Conservation (phyloP, 2,888 invertebrate genomes). For the Rotaria magnacalcarata region DNA sequence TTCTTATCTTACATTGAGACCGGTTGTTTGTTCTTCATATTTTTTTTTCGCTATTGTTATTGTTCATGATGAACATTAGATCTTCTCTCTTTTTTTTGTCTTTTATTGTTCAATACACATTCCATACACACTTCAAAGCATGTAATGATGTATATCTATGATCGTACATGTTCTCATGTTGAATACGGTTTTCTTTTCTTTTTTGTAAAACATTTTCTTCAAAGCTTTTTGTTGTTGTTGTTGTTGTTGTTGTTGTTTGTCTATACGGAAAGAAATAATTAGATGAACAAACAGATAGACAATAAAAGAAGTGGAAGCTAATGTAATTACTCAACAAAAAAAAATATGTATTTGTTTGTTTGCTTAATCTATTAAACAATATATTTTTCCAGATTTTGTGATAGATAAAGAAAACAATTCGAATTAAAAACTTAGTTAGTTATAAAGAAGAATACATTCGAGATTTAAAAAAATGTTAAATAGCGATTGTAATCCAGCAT, state of each 20-base stretch:
- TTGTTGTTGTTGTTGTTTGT: background rate
- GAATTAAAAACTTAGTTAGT: too few species aligned
- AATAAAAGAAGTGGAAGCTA: background rate
- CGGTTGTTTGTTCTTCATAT: constrained; percentile 20
- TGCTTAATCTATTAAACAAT: background rate
- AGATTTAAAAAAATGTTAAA: background rate
- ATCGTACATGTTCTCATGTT: background rate
- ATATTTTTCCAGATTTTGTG: background rate
- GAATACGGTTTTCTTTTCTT: background rate
- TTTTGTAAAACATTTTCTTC: background rate
- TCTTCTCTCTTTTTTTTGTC: background rate
- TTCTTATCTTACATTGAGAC: background rate
- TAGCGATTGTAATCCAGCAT: background rate
- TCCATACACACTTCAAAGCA: background rate
- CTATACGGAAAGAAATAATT: background rate
- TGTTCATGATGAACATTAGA: background rate
- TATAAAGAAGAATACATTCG: too few species aligned
- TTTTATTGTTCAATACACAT: background rate
- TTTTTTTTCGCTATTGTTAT: constrained; percentile 1
- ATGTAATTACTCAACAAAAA: background rate
- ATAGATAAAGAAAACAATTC: too few species aligned
- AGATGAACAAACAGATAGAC: background rate
- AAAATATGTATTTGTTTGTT: background rate
- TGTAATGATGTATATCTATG: background rate
- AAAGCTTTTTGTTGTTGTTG: background rate